Percentiles rank a stretch among this genome's conserved stretches.
phyloP scores from a whole-genome alignment of 2,113 vertebrate species.

The Oryzias celebensis region DNA sequence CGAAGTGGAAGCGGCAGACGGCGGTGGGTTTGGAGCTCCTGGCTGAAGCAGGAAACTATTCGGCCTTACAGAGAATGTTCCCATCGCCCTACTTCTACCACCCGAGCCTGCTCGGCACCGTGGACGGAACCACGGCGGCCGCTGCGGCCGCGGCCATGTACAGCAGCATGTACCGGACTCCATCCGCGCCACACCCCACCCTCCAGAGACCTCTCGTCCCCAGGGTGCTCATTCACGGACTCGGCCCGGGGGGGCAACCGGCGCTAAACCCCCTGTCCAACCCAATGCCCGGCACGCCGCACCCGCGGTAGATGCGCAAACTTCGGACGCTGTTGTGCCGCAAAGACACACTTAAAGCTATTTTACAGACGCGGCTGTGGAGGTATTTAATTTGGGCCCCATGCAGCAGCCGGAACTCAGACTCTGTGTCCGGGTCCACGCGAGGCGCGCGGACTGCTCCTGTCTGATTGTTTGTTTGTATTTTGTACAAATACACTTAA shows the following conservation, averaged over 20 bases:
- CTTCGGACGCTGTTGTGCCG: constrained; percentile 34
- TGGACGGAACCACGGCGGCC: constrained; percentile 95
- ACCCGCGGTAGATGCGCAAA: constrained; percentile 82
- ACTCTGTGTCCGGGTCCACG: constrained; percentile 54
- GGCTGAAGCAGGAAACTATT: constrained; percentile 97
- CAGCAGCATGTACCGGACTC: constrained; percentile 99
- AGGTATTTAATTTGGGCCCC: constrained; percentile 74
- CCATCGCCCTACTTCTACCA: constrained; percentile 98
- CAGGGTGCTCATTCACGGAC: constrained; percentile 94
- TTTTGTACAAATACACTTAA: constrained; percentile 85
- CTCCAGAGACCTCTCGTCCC: constrained; percentile 96
- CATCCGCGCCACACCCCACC: constrained; percentile 88
- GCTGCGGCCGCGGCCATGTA: constrained; percentile 97
- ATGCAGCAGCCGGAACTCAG: constrained; percentile 26
- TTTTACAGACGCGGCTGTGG: constrained; percentile 68
- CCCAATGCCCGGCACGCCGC: constrained; percentile 86
- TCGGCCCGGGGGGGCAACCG: constrained; percentile 93
- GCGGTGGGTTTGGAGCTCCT: constrained; percentile 93
- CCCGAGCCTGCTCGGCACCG: constrained; percentile 90
- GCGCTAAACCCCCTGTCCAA: constrained; percentile 90
- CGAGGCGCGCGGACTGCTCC: constrained; percentile 69
- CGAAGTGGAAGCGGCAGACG: constrained; percentile 96
- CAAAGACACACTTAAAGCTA: constrained; percentile 72
- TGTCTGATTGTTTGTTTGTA: constrained; percentile 79
- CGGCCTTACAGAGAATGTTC: constrained; percentile 96